phyloP scores from a whole-genome alignment of 2,797 vertebrate genomes.

The Glyptemys insculpta region DNA sequence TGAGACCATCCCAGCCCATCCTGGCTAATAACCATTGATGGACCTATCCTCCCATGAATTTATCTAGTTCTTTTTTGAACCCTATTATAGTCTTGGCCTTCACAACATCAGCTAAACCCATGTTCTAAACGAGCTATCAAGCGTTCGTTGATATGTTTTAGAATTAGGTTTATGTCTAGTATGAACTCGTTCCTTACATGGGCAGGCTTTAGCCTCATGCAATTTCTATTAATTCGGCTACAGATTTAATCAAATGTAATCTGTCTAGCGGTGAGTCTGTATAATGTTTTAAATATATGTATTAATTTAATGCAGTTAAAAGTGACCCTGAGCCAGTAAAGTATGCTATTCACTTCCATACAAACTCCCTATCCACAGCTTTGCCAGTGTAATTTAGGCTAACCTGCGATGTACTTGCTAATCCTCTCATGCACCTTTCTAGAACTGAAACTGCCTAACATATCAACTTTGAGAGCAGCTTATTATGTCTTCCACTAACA shows the following conservation, averaged over 20 bases:
- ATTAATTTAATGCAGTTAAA: not conserved
- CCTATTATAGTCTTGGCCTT: no score
- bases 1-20: no score
- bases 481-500: not conserved
- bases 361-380: not conserved
- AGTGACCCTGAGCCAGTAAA: not conserved
- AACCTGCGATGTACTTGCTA: not conserved
- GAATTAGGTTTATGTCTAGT: no score
- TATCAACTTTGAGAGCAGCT: accelerated
- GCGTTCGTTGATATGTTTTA: no score
- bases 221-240: not conserved
- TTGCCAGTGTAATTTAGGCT: not conserved
- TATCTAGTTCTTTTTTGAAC: no score
- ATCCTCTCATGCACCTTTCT: not conserved
- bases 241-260: no score
- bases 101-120: no score
- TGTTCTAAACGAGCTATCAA: no score
- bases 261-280: no score
- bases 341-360: not conserved
- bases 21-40: no score
- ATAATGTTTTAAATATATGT: no score
- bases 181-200: not conserved
- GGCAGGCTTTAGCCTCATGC: not conserved
- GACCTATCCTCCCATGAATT: no score
- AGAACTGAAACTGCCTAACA: not conserved